phyloP scores from a whole-genome alignment of 2,113 vertebrate genomes.

The Zonotrichia leucophrys region DNA sequence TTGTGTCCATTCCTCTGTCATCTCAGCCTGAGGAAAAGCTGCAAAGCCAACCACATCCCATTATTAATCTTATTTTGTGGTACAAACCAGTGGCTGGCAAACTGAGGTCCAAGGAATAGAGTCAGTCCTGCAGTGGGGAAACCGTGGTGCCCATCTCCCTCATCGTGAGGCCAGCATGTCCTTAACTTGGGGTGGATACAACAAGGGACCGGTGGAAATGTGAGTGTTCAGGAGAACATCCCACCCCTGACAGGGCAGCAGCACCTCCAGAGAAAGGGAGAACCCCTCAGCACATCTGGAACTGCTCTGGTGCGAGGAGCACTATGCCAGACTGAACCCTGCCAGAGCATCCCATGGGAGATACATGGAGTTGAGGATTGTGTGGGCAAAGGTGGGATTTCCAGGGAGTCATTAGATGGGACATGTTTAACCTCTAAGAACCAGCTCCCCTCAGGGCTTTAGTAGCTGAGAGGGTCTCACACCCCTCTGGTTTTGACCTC shows the following conservation, averaged over 20 bases:
- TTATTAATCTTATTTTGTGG: not conserved
- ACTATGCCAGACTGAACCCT: accelerated
- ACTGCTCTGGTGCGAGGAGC: accelerated
- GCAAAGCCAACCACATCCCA: not conserved
- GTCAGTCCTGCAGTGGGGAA: not conserved
- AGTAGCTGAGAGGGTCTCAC: not conserved
- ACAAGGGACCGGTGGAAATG: not conserved
- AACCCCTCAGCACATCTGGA: not conserved
- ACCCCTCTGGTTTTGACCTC: not conserved
- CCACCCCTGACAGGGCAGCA: not conserved
- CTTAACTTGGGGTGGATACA: not conserved
- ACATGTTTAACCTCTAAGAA: not conserved
- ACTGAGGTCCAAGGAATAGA: not conserved
- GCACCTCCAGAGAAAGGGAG: not conserved
- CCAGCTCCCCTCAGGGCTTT: too few relatives aligned
- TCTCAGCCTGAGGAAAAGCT: not conserved
- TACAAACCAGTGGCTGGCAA: not conserved
- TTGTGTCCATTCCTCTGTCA: not conserved
- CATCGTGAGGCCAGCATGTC: not conserved
- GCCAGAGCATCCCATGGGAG: accelerated
- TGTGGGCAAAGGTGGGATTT: not conserved
- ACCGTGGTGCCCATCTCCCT: not conserved
- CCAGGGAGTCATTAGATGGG: accelerated
- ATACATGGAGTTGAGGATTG: accelerated
- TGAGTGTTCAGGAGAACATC: not conserved